Evolutionary conservation across 2,113 vertebrate genomes (phyloP).

Genomic region (Psittacula cyanocephala): DNA sequence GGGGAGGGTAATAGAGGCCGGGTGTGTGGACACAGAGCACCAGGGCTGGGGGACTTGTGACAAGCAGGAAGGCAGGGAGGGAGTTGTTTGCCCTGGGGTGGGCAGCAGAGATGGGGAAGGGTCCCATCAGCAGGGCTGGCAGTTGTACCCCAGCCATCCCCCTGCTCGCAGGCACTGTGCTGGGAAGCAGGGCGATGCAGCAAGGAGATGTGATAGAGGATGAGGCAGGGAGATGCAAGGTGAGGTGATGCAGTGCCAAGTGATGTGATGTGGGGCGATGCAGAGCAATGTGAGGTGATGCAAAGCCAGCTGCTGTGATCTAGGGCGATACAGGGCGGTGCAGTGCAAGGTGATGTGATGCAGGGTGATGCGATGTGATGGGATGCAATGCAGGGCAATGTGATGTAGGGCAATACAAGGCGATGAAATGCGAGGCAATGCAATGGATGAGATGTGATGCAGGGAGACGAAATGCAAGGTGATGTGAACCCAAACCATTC

Average conservation of each 20-base stretch:
- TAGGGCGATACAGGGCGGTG: neutral
- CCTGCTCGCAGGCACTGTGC: accelerated
- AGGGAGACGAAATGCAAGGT: neutral
- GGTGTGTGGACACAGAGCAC: neutral
- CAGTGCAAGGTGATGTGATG: neutral
- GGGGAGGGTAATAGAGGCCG: neutral
- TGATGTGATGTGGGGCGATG: neutral
- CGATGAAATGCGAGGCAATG: neutral
- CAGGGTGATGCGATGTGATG: neutral
- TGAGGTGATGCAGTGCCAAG: neutral
- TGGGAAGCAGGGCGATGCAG: neutral
- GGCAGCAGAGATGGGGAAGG: neutral
- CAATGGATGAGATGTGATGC: neutral
- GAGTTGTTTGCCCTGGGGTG: neutral
- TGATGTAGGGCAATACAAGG: neutral
- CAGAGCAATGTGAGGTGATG: neutral
- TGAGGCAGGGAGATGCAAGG: neutral
- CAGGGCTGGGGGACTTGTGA: neutral
- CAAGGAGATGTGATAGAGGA: neutral
- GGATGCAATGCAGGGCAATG: neutral
- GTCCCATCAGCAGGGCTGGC: neutral
- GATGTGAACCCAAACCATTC: neutral
- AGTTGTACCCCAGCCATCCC: neutral
- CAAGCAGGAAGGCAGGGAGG: accelerated
- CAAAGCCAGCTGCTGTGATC: neutral